These are phyloP conservation scores for Petrolisthes cinctipes DNA, from an alignment of 2,888 invertebrate species.

Conservation along the genomic window DNA sequence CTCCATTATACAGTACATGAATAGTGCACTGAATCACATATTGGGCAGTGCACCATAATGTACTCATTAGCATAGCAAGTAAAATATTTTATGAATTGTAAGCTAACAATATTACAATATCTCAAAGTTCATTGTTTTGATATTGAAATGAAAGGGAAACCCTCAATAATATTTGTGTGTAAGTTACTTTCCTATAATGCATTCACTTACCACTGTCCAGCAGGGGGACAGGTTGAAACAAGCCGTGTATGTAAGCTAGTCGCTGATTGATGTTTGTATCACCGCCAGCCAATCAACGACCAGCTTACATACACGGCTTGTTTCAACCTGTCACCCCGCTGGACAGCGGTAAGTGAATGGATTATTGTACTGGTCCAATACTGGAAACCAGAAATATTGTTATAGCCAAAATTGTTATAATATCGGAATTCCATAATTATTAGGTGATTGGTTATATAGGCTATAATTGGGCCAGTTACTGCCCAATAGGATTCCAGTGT, in stretches of 20 bases:
- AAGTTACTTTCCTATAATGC: not conserved
- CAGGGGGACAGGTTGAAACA: too few relatives aligned
- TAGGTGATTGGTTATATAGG: not conserved
- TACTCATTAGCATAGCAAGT: not conserved
- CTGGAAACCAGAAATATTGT: too few relatives aligned
- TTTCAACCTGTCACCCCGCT: too few relatives aligned
- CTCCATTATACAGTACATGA: not conserved
- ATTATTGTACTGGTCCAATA: too few relatives aligned
- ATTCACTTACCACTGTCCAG: not conserved
- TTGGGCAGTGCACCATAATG: not conserved
- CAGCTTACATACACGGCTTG: too few relatives aligned
- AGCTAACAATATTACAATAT: not conserved
- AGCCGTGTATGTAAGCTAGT: too few relatives aligned
- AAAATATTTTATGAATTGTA: not conserved
- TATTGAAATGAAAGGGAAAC: not conserved
- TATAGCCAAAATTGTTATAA: too few relatives aligned
- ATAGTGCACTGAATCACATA: not conserved
- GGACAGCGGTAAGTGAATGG: too few relatives aligned
- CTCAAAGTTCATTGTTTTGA: not conserved
- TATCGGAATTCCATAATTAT: too few relatives aligned
- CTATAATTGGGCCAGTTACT: not conserved
- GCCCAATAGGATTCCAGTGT: not conserved
- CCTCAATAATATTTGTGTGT: not conserved
- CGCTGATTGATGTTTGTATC: too few relatives aligned
- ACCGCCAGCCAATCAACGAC: too few relatives aligned